Base-by-base conservation (phyloP, 92 coral and sea anemone species). In the Phenganax stokvisi region DNA sequence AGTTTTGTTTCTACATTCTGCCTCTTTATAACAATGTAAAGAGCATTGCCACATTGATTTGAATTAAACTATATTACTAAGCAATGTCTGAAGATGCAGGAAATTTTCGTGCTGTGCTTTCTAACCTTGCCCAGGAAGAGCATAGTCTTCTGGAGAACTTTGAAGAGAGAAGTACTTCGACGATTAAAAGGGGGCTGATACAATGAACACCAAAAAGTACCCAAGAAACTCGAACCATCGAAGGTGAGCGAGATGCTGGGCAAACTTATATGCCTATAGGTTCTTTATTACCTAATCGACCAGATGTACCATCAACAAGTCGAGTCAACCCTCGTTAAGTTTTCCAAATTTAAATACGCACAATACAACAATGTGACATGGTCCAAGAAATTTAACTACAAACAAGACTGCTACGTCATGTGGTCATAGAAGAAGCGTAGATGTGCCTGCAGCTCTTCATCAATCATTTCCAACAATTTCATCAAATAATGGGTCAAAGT, bases 41-140 rank as follows among this genome's bases (percentile, higher is more conserved):
- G 5, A 37, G 47, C 47, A 5, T 37, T 37, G 47, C 47, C 47
- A 37, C 47, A 5, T 37, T 37, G 47, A 37, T 37, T 37, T 37
- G 47, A 37, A 37, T 37, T 37, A 37, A 37, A 37, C 47, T 37
- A 2, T 37, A 37, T 37, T 37, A 37, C 30, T 28, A 6, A 47
- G 10, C 6, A 37, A 13, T 51, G 44, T 30, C 80, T 71, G 88
- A 60, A 59, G 51, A 79, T 77, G 44, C 52, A 55, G 78, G 81
- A 53, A 74, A 75, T 6, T 51, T 88, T 88, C 81, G 82, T 54
- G 86, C 52, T 51, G 84, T 86, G 67, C 76, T 88, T 9, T 81
- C 84, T 56, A 85, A 79, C 74, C 73, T 88, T 69, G 86, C 90
- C 64, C 90, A 83, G 51, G 72, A 78, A 60, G 88, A 84, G 66